Conservation (phyloP, 2,797 vertebrate species). For the Crenichthys baileyi region DNA sequence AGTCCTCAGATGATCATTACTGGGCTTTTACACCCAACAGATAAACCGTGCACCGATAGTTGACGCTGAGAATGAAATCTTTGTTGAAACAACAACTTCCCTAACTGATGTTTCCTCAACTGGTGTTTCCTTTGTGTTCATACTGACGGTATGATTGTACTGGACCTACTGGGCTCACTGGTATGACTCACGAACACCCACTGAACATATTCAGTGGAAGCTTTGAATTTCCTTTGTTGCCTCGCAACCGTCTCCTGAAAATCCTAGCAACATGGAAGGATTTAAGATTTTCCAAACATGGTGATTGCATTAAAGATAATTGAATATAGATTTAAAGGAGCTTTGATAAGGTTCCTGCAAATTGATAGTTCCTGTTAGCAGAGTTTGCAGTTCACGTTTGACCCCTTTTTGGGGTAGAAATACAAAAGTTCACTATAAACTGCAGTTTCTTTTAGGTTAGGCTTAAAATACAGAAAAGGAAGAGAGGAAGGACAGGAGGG, state of each 20-base stretch:
- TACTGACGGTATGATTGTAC: constrained; percentile 23
- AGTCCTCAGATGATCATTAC: neutral
- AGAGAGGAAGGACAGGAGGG: no score
- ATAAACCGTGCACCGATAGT: constrained; percentile 42
- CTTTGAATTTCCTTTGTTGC: constrained; percentile 72
- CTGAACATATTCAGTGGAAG: constrained; percentile 54
- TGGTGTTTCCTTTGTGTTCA: constrained; percentile 22
- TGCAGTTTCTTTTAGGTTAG: neutral
- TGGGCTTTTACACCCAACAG: constrained; percentile 27
- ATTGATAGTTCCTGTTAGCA: neutral
- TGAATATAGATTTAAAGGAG: constrained; percentile 47
- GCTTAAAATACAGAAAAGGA: neutral
- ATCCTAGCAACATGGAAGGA: constrained; percentile 55
- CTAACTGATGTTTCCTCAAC: neutral
- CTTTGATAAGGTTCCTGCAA: neutral
- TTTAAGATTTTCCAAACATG: constrained; percentile 45
- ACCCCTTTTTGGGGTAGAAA: neutral
- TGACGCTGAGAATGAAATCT: constrained; percentile 29
- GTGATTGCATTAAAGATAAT: constrained; percentile 58
- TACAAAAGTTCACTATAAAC: neutral
- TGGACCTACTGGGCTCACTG: constrained; percentile 40
- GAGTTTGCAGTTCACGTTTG: neutral
- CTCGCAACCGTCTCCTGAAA: constrained; percentile 68
- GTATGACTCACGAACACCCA: constrained; percentile 66
- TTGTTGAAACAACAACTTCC: constrained; percentile 1